A percentile compares a stretch with the other conserved stretches of the same genome.
phyloP scores from a whole-genome alignment of 2,888 invertebrate species.

The Anorthoa munda region DNA sequence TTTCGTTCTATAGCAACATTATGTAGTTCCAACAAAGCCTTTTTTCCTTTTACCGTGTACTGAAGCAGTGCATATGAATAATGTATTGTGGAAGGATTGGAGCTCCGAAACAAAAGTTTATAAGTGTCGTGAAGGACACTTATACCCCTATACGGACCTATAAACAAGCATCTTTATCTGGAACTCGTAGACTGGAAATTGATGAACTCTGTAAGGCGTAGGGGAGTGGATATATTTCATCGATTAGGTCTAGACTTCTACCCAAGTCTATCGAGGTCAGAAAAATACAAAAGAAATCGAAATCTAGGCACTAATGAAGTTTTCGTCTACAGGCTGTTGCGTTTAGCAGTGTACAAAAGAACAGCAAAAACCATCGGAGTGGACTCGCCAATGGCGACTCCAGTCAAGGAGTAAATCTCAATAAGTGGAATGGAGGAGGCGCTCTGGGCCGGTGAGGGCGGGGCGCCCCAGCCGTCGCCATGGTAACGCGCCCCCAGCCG shows the following conservation, averaged over 20 bases:
- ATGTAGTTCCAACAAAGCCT: slow-evolving; percentile 25
- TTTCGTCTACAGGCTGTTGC: slow-evolving; percentile 16
- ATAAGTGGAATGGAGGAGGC: slow-evolving; percentile 78
- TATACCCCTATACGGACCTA: slow-evolving; percentile 18
- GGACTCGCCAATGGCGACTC: slow-evolving; percentile 79
- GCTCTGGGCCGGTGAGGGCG: slow-evolving; percentile 79
- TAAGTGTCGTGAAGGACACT: slow-evolving; percentile 34
- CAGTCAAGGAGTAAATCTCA: slow-evolving; percentile 79
- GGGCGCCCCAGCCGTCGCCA: slow-evolving; percentile 85
- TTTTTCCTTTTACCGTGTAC: slow-evolving; percentile 33
- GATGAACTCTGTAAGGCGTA: neutral
- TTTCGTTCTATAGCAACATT: slow-evolving; percentile 11
- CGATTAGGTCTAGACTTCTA: slow-evolving; percentile 16
- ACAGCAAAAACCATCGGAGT: slow-evolving; percentile 54
- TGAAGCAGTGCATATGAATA: slow-evolving; percentile 60
- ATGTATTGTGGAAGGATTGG: slow-evolving; percentile 60
- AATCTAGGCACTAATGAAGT: slow-evolving; percentile 6
- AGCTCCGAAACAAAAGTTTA: slow-evolving; percentile 55
- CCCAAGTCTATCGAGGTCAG: slow-evolving; percentile 20
- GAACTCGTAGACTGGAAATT: neutral
- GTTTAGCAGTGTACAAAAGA: slow-evolving; percentile 44
- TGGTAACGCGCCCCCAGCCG: slow-evolving; percentile 82
- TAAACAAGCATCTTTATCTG: slow-evolving; percentile 8
- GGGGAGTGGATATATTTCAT: neutral
- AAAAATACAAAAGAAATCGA: slow-evolving; percentile 34